A percentile compares a stretch with the other conserved stretches of the same genome.
These are phyloP conservation scores for Trissolcus japonicus DNA, from an alignment of 2,888 invertebrate species.

Conservation along the genomic window DNA sequence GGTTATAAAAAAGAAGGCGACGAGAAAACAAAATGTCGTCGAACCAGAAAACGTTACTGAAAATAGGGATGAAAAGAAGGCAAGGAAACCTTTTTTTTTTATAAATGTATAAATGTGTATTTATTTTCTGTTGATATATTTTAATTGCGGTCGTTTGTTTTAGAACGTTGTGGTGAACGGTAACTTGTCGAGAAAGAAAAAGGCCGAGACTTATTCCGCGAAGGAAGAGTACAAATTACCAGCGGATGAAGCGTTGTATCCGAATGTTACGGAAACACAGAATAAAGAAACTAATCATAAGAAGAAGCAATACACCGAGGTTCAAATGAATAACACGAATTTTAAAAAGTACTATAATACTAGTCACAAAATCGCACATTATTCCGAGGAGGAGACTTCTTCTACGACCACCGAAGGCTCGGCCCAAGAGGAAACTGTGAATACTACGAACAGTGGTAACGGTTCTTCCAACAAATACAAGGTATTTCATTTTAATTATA, in stretches of 20 bases:
- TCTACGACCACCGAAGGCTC: slow-evolving; percentile 85
- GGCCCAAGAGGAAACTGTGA: slow-evolving; percentile 78
- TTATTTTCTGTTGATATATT: too few species aligned
- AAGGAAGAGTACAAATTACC: slow-evolving; percentile 67
- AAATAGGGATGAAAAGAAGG: slow-evolving; percentile 33
- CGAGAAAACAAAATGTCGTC: slow-evolving; percentile 58
- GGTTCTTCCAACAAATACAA: slow-evolving; percentile 47
- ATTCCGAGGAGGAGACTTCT: slow-evolving; percentile 82
- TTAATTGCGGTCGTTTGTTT: slow-evolving; percentile 1
- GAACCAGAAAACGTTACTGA: slow-evolving; percentile 23
- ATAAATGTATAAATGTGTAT: too few species aligned
- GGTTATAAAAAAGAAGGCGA: slow-evolving; percentile 62
- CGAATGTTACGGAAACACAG: slow-evolving; percentile 51
- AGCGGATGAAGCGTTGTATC: slow-evolving; percentile 70
- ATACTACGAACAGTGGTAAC: slow-evolving; percentile 17
- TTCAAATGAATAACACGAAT: slow-evolving; percentile 67
- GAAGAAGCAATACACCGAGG: slow-evolving; percentile 64
- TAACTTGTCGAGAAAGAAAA: slow-evolving; percentile 63
- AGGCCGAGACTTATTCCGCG: slow-evolving; percentile 47
- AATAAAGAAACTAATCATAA: slow-evolving; percentile 53
- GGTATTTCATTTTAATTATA: too few species aligned
- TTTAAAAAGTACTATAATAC: slow-evolving; percentile 71
- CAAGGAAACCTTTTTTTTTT: too few species aligned
- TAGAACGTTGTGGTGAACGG: slow-evolving; percentile 44
- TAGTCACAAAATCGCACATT: slow-evolving; percentile 71